Conservation (phyloP, 2,797 vertebrate genomes). For the Acipenser ruthenus region DNA sequence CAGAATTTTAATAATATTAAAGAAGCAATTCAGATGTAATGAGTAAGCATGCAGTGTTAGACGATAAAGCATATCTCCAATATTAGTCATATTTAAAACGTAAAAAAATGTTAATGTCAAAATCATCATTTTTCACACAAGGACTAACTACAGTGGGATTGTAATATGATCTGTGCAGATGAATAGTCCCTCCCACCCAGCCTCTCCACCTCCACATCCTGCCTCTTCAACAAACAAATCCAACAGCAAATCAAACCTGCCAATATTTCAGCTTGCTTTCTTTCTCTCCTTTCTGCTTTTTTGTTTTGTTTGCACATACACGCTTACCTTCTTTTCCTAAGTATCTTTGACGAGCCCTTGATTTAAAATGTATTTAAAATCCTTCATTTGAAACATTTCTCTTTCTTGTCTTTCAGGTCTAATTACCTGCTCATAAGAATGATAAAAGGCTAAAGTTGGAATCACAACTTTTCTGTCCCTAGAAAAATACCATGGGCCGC, state of each 20-base stretch:
- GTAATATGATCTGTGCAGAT: conserved; percentile 2
- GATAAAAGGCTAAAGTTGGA: too few relatives aligned
- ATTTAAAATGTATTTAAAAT: neutral
- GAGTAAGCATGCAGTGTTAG: neutral
- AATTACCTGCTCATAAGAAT: too few relatives aligned
- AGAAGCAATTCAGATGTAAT: too few relatives aligned
- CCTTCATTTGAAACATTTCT: too few relatives aligned
- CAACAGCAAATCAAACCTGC: neutral
- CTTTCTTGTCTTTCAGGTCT: too few relatives aligned
- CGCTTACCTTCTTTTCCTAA: neutral
- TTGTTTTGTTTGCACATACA: neutral
- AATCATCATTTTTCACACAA: conserved; percentile 6
- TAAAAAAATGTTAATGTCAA: conserved; percentile 5
- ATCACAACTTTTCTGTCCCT: too few relatives aligned
- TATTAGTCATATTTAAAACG: neutral
- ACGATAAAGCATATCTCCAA: neutral
- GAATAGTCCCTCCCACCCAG: conserved; percentile 9
- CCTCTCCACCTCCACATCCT: conserved; percentile 5
- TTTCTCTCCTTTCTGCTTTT: neutral
- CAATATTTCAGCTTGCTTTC: conserved; percentile 1
- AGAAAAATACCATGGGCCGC: too few relatives aligned
- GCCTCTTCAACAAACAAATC: conserved; percentile 8
- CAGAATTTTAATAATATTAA: too few relatives aligned
- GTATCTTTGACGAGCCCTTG: neutral
- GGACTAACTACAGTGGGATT: neutral